Base-by-base conservation (phyloP, 2,888 invertebrate species). In the Epistrophella euchroma region DNA sequence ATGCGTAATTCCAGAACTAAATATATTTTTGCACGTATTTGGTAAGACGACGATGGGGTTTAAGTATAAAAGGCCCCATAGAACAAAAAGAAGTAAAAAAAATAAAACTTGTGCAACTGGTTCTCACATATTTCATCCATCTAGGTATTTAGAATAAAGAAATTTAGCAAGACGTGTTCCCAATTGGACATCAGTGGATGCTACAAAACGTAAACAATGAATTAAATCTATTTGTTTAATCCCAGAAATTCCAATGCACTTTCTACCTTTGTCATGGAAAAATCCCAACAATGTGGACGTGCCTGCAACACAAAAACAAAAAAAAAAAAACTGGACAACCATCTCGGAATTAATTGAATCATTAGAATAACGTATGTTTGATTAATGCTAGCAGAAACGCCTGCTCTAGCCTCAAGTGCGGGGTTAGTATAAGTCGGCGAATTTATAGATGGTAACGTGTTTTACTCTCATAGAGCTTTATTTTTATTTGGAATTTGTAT, bases 31-130 rank as follows among this genome's bases (percentile, higher is more conserved):
- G 55, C 17, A 62, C 19, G 3, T 52, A 45, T 37, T 56, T 47
- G 28, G 45, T 15, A n/a, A 9, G n/a, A 22, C 35, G 35, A 13
- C 3, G 22, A n/a, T 17, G 15, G 52, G 28, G 45, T 11, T 11
- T 13, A 5, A 11, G 17, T 25, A 56, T 25, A 37, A 43, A 15
- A 32, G 17, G 5, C 43, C 32, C 17, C 47, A 56, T 70, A 58
- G 50, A 56, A 62, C 25, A 43, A 50, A 17, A 13, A 19, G 56
- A 55, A 70, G 58, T 55, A 64, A 19, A 52, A 17, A 45, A 50
- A 55, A 73, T 66, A 81, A 86, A 86, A 86, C 86, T 74, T 45
- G 86, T 86, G 86, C 86, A 86, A 86, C 86, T 86, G 86, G 86
- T 86, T 86, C 68, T 86, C 64, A 17, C 15, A 52, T 40, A 71